Percentiles rank a stretch among this genome's conserved stretches.
phyloP scores from a whole-genome alignment of 2,113 vertebrate genomes.

The Arizona elegans region DNA sequence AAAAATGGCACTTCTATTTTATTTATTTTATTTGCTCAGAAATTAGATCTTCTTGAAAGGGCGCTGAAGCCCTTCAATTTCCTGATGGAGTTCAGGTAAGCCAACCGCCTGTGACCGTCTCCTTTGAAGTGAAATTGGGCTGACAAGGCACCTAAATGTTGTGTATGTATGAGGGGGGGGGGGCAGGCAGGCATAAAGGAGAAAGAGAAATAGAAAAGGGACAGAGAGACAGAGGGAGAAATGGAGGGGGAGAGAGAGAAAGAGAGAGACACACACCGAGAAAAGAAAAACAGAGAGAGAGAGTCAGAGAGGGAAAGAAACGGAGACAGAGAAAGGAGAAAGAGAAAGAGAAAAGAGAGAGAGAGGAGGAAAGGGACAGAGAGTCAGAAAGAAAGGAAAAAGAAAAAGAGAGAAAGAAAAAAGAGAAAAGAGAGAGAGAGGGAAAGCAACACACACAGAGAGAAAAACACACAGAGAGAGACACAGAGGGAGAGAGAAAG shows the following conservation, averaged over 20 bases:
- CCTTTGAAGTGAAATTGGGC: constrained; percentile 66
- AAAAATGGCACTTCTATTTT: neutral
- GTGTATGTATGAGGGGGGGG: neutral
- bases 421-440: neutral
- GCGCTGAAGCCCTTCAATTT: constrained; percentile 37
- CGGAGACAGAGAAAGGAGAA: too few relatives aligned
- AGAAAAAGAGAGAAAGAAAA: neutral
- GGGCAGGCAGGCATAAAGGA: neutral
- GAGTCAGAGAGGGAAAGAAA: neutral
- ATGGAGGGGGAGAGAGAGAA: neutral
- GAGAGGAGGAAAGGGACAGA: constrained; percentile 17
- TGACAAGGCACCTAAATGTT: constrained; percentile 63
- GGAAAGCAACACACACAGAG: too few relatives aligned
- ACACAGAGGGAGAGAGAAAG: too few relatives aligned
- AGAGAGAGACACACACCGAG: neutral
- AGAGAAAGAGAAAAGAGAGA: neutral
- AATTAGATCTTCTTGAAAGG: constrained; percentile 39
- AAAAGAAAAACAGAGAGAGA: neutral
- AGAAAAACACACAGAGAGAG: neutral
- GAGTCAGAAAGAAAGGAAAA: neutral
- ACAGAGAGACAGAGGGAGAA: neutral
- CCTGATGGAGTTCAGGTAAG: constrained; percentile 72
- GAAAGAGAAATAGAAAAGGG: neutral
- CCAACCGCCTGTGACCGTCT: constrained; percentile 64
- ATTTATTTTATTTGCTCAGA: neutral